These are phyloP conservation scores for Tretioscincus oriximinensis DNA, from an alignment of 2,113 vertebrate species.

Conservation along the genomic window DNA sequence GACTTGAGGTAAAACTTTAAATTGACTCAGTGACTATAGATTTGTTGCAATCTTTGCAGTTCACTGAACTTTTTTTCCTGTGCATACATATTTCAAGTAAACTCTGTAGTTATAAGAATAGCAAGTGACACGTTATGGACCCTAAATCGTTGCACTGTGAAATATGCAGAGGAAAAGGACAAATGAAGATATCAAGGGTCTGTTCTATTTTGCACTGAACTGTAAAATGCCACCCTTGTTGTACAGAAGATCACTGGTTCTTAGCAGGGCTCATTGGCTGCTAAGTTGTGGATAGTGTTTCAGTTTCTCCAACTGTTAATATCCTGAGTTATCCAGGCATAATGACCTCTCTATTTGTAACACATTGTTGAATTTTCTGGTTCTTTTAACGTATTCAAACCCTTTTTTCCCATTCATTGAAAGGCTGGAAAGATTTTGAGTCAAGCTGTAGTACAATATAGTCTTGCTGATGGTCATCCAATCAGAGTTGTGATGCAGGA, in stretches of 20 bases:
- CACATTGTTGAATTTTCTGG: conserved; percentile 85
- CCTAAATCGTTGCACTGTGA: conserved; percentile 77
- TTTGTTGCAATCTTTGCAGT: conserved; percentile 74
- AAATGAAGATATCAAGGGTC: conserved; percentile 80
- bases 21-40: conserved; percentile 49
- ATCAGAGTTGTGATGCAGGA: conserved; percentile 13
- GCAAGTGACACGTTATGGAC: conserved; percentile 80
- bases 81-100: conserved; percentile 78
- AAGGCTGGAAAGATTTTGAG: conserved; percentile 70
- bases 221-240: conserved; percentile 79
- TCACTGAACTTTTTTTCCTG: conserved; percentile 70
- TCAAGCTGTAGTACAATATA: conserved; percentile 62
- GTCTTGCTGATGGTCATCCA: conserved; percentile 61
- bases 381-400: conserved; percentile 82
- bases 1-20: conserved; percentile 67
- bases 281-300: conserved; percentile 79
- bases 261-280: conserved; percentile 74
- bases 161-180: conserved; percentile 78
- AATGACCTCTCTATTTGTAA: conserved; percentile 83
- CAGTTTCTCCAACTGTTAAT: conserved; percentile 79
- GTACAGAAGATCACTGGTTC: conserved; percentile 76
- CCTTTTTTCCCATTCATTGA: conserved; percentile 61
- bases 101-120: conserved; percentile 68
- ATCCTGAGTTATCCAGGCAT: conserved; percentile 80
- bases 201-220: conserved; percentile 78